Evolutionary conservation across 2,797 vertebrate species (phyloP).

Genomic region (Graptemys geographica): DNA sequence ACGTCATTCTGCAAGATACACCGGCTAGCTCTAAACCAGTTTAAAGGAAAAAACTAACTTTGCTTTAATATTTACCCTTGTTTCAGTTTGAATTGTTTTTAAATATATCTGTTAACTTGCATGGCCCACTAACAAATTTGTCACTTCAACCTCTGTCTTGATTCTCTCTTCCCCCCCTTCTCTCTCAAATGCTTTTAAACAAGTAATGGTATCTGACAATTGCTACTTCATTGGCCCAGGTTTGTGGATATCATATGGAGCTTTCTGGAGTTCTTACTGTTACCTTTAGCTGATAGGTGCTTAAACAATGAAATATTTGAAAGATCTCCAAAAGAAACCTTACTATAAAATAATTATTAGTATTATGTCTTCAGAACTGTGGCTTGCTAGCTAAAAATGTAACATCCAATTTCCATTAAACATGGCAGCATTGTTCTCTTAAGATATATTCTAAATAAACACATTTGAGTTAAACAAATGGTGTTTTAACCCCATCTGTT

Average conservation of each 20-base stretch:
- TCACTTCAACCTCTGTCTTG: background rate
- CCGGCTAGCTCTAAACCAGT: background rate
- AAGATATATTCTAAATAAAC: background rate
- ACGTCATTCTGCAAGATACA: background rate
- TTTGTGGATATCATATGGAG: background rate
- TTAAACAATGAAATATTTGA: background rate
- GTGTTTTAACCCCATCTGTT: background rate
- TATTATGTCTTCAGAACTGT: rapidly evolving
- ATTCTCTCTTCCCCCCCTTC: rapidly evolving
- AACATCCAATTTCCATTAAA: too few species aligned
- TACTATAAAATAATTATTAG: too few species aligned
- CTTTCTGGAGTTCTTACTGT: background rate
- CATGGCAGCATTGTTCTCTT: rapidly evolving
- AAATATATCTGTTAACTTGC: background rate
- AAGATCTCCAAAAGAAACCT: background rate
- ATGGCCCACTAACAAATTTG: background rate
- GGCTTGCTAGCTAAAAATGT: rapidly evolving
- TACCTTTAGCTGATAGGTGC: background rate
- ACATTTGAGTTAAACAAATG: rapidly evolving
- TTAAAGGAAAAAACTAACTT: background rate
- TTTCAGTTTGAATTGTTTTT: background rate
- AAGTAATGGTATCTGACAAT: background rate
- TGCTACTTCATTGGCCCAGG: background rate
- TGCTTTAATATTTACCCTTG: background rate
- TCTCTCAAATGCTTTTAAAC: background rate